Evolutionary conservation across 2,113 vertebrate species (phyloP).

Genomic region (Epinephelus fuscoguttatus): DNA sequence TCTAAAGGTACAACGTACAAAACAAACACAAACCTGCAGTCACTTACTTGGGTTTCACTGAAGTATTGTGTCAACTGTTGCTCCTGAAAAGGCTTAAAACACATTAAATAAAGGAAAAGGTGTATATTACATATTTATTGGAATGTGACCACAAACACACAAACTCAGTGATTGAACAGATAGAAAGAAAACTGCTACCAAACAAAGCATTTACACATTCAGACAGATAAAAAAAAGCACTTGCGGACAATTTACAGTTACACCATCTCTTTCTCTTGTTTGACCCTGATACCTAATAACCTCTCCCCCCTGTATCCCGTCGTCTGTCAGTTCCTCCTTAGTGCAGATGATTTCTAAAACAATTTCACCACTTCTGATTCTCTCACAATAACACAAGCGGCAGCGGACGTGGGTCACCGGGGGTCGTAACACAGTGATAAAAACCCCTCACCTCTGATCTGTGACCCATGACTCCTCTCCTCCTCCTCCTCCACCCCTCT

Average conservation of each 20-base stretch:
- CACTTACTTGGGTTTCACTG: constrained; percentile 4
- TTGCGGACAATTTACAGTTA: constrained; percentile 20
- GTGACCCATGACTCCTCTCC: constrained; percentile 70
- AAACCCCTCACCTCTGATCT: constrained; percentile 75
- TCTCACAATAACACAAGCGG: constrained; percentile 45
- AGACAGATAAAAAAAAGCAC: constrained; percentile 52
- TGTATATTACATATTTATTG: constrained; percentile 66
- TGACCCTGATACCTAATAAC: constrained; percentile 20
- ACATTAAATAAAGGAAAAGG: neutral
- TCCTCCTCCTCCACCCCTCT: constrained; percentile 10
- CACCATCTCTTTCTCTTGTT: neutral
- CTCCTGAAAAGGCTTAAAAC: neutral
- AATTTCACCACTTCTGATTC: constrained; percentile 1
- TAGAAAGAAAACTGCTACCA: constrained; percentile 25
- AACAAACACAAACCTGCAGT: constrained; percentile 14
- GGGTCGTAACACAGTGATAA: constrained; percentile 72
- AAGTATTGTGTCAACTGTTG: neutral
- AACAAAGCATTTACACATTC: constrained; percentile 23
- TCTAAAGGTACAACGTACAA: neutral
- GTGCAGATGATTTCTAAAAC: constrained; percentile 57
- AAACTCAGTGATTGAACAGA: constrained; percentile 5
- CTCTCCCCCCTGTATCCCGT: neutral
- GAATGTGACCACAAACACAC: constrained; percentile 28
- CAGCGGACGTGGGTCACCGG: constrained; percentile 52
- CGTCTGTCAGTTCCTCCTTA: constrained; percentile 7